These are phyloP conservation scores for Cairina moschata DNA, from an alignment of 2,113 vertebrate species.

Conservation along the genomic window DNA sequence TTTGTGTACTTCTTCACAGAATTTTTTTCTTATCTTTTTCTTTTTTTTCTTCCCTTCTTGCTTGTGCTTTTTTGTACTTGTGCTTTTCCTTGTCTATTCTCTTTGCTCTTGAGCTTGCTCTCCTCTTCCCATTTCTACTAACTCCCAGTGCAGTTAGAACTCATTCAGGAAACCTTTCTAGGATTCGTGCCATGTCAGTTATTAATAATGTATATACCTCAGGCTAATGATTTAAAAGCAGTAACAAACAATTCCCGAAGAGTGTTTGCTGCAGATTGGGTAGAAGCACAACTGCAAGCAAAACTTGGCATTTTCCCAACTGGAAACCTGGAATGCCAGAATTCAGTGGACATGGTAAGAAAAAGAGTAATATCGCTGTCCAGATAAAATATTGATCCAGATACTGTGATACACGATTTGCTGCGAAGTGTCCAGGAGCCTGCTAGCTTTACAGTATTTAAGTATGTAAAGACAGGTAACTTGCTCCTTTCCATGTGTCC, in stretches of 20 bases:
- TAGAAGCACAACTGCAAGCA: neutral
- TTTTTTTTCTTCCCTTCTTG: neutral
- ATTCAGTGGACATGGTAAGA: neutral
- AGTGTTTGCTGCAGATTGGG: neutral
- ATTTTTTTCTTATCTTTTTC: neutral
- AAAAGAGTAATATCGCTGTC: neutral
- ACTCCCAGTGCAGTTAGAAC: neutral
- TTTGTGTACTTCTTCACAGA: neutral
- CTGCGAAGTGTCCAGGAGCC: neutral
- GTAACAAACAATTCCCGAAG: neutral
- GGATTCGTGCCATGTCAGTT: neutral
- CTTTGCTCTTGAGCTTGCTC: neutral
- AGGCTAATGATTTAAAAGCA: neutral
- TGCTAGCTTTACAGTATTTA: neutral
- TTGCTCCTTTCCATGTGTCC: neutral
- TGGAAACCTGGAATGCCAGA: neutral
- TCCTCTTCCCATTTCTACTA: neutral
- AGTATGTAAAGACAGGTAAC: neutral
- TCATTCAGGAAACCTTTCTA: neutral
- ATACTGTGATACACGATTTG: neutral
- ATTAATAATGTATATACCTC: neutral
- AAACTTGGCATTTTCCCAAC: neutral
- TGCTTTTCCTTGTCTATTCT: neutral
- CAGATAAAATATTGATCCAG: neutral
- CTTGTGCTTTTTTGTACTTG: neutral